Evolutionary conservation across 2,113 vertebrate species (phyloP).

Genomic region (Cavia aperea): DNA sequence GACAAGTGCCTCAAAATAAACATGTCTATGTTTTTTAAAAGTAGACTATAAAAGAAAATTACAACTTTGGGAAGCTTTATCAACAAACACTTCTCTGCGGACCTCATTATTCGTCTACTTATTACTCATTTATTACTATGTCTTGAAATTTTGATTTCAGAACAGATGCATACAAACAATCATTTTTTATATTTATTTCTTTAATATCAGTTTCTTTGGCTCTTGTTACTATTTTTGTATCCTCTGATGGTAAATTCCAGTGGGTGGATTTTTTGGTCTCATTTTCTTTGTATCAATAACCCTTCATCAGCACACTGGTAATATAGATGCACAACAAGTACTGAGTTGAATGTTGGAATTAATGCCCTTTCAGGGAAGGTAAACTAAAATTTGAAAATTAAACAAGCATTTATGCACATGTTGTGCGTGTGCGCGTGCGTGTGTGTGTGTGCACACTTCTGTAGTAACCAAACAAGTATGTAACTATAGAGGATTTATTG

Average conservation of each 20-base stretch:
- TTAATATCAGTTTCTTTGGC: not conserved
- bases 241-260: not conserved
- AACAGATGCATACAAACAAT: not conserved
- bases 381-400: not conserved
- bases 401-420: not conserved
- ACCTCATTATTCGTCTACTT: not conserved
- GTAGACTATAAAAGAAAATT: not conserved
- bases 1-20: not conserved
- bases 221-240: not conserved
- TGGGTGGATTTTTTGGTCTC: not conserved
- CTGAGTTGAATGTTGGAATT: not conserved
- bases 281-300: not conserved
- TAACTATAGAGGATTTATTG: not conserved
- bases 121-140: not conserved
- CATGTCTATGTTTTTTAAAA: not conserved
- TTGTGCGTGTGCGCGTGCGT: not conserved
- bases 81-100: not conserved
- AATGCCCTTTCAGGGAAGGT: not conserved
- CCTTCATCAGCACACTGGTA: not conserved
- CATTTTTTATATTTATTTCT: not conserved
- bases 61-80: not conserved
- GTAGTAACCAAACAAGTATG: not conserved
- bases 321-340: not conserved
- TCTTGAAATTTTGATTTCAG: not conserved
- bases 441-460: not conserved